These are phyloP conservation scores for Malurus splendens DNA, from an alignment of 2,797 vertebrate species.

Conservation along the genomic window DNA sequence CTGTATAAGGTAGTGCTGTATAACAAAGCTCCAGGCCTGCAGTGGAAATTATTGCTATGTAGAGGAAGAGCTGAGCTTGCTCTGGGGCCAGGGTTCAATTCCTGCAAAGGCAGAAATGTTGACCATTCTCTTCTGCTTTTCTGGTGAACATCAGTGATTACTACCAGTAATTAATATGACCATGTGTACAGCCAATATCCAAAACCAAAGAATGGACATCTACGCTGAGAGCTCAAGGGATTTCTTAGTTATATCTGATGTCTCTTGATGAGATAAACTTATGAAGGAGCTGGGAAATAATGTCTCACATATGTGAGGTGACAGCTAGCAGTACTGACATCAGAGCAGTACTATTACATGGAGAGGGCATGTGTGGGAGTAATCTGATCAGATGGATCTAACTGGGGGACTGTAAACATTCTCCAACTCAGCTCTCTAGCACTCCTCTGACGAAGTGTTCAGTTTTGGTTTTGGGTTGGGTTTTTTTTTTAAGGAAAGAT, in stretches of 20 bases:
- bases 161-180: not conserved
- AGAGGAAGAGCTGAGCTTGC: not conserved
- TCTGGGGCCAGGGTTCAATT: not conserved
- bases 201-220: not conserved
- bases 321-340: not conserved
- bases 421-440: not conserved
- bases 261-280: not conserved
- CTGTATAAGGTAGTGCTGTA: not conserved
- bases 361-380: not conserved
- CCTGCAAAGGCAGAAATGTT: not conserved
- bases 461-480: not conserved
- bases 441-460: not conserved
- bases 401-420: not conserved
- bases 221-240: not conserved
- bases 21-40: not conserved
- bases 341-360: not conserved
- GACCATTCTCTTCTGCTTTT: not conserved
- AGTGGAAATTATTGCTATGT: not conserved
- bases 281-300: not conserved
- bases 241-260: not conserved
- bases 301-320: not conserved
- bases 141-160: not conserved
- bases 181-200: not conserved
- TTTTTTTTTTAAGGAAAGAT: not conserved
- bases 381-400: not conserved